These are phyloP conservation scores for Clavelina lepadiformis DNA, from an alignment of 23 tunicate genomes.

Conservation along the genomic window DNA sequence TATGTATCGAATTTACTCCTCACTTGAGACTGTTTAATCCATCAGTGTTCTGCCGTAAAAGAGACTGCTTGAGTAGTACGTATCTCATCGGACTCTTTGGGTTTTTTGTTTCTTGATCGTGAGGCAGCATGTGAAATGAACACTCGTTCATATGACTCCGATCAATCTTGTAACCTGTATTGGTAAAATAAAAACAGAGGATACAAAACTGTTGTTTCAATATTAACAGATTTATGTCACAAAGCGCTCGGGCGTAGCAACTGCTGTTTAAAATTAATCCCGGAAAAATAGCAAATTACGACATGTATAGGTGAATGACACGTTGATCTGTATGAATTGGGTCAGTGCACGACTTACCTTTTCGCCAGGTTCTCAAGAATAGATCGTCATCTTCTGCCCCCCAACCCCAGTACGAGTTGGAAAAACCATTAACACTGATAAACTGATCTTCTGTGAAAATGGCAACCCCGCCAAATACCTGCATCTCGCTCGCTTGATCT, in stretches of 20 bases:
- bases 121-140: slow-evolving; percentile 15
- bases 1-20: background rate
- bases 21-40: slow-evolving; percentile 45
- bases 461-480: slow-evolving; percentile 54
- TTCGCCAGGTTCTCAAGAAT: slow-evolving; percentile 26
- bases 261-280: too few relatives aligned
- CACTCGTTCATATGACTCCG: slow-evolving; percentile 10
- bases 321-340: too few relatives aligned
- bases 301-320: too few relatives aligned
- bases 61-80: slow-evolving; percentile 21
- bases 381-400: slow-evolving; percentile 49
- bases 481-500: slow-evolving; percentile 31
- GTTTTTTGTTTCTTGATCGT: slow-evolving; percentile 6
- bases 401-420: slow-evolving; percentile 59
- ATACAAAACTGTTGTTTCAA: too few relatives aligned
- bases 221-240: too few relatives aligned
- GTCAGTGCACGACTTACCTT: too few relatives aligned
- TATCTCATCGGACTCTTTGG: slow-evolving; percentile 6
- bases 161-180: slow-evolving; percentile 37
- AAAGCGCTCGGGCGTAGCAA: too few relatives aligned
- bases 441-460: slow-evolving; percentile 73
- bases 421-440: slow-evolving; percentile 42
- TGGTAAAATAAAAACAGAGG: too few relatives aligned
- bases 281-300: too few relatives aligned
- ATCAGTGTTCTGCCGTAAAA: slow-evolving; percentile 32